phyloP scores from a whole-genome alignment of 2,888 invertebrate species.

The Arrhopalites spinosus region DNA sequence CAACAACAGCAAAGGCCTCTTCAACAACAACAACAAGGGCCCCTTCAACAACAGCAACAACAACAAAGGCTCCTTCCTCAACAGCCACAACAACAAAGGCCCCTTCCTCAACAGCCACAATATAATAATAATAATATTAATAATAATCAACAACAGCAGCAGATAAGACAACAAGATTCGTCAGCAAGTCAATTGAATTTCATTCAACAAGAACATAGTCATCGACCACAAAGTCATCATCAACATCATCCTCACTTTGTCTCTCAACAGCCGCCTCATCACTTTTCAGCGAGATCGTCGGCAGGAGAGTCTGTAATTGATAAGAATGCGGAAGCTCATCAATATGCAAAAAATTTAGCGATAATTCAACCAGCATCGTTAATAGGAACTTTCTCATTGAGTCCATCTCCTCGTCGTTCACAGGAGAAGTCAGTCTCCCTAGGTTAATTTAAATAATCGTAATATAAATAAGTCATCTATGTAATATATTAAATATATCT shows the following conservation, averaged over 20 bases:
- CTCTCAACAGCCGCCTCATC: slow-evolving; percentile 3
- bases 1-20: neutral
- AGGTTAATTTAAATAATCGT: slow-evolving; percentile 14
- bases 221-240: neutral
- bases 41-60: neutral
- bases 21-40: slow-evolving; percentile 4
- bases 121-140: neutral
- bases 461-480: neutral
- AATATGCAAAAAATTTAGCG: neutral
- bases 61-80: neutral
- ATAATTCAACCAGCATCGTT: slow-evolving; percentile 18
- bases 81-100: neutral
- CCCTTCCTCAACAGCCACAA: slow-evolving; percentile 5
- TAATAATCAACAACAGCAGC: slow-evolving; percentile 6
- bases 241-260: neutral
- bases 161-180: neutral
- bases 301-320: neutral
- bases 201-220: neutral
- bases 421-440: neutral
- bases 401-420: neutral
- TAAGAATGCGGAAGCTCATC: slow-evolving; percentile 26
- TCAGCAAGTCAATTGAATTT: slow-evolving; percentile 6
- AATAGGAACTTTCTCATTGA: slow-evolving; percentile 35
- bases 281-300: slow-evolving; percentile 1
- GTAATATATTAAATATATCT: neutral